Evolutionary conservation across 2,113 vertebrate species (phyloP).

Genomic region (Noturus placidus): DNA sequence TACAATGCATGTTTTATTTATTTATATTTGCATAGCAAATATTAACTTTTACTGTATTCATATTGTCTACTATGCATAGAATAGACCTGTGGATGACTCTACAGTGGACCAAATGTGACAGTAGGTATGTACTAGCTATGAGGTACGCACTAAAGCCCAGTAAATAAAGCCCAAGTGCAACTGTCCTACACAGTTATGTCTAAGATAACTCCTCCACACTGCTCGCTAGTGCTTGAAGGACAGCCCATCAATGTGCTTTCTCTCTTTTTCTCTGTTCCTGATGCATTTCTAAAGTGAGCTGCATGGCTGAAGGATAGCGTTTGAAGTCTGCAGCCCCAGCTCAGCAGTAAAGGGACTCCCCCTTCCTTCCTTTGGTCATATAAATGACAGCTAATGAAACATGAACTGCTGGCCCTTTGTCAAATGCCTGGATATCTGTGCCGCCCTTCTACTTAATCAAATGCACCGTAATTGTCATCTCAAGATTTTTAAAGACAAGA

Average conservation of each 20-base stretch:
- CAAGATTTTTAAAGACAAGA: slow-evolving; percentile 63
- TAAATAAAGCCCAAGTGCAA: background rate
- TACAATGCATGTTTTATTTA: no score
- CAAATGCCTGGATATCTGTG: slow-evolving; percentile 59
- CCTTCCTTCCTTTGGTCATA: slow-evolving; percentile 62
- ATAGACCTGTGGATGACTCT: background rate
- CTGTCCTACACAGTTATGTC: background rate
- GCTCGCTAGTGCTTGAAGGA: slow-evolving; percentile 7
- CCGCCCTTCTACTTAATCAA: slow-evolving; percentile 70
- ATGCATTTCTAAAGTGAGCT: slow-evolving; percentile 32
- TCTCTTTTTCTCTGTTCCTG: slow-evolving; percentile 19
- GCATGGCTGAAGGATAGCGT: slow-evolving; percentile 57
- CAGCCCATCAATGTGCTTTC: slow-evolving; percentile 8
- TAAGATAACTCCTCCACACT: background rate
- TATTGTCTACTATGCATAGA: background rate
- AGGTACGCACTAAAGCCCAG: background rate
- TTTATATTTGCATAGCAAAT: background rate
- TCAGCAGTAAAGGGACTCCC: slow-evolving; percentile 70
- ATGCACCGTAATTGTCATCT: slow-evolving; percentile 71
- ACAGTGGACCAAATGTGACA: background rate
- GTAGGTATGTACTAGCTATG: background rate
- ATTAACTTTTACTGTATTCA: background rate
- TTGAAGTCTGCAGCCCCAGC: slow-evolving; percentile 72
- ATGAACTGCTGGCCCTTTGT: slow-evolving; percentile 60
- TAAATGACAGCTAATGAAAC: slow-evolving; percentile 81